Percentiles rank a stretch among this genome's conserved stretches.
phyloP scores from a whole-genome alignment of 2,113 vertebrate species.

The Strix aluco region DNA sequence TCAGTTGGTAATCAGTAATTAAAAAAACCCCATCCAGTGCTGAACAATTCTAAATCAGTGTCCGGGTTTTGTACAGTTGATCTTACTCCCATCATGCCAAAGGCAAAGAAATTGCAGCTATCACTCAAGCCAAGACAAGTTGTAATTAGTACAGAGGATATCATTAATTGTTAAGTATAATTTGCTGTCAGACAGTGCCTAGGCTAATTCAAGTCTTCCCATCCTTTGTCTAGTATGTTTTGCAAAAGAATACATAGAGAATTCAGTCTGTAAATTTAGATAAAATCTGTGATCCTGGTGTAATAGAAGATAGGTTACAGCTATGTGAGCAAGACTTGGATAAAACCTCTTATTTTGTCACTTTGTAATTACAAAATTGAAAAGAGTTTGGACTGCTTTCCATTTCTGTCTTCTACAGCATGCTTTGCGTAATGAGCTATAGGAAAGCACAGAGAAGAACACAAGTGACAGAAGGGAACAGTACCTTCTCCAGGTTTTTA shows the following conservation, averaged over 20 bases:
- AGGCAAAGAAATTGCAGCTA: slow-evolving; percentile 50
- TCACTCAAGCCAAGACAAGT: slow-evolving; percentile 10
- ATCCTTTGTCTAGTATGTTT: not conserved
- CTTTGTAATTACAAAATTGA: not conserved
- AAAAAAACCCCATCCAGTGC: not conserved
- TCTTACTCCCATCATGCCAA: not conserved
- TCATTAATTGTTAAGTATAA: slow-evolving; percentile 29
- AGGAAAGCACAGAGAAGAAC: not conserved
- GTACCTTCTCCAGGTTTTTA: not conserved
- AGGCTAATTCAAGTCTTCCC: not conserved
- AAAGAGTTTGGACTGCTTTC: not conserved
- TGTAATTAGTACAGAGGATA: slow-evolving; percentile 54
- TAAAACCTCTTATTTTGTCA: not conserved
- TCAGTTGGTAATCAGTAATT: not conserved
- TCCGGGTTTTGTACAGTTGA: not conserved
- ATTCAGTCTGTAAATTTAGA: not conserved
- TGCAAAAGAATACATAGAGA: not conserved
- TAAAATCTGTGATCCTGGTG: not conserved
- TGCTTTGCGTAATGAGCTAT: not conserved
- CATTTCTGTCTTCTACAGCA: not conserved
- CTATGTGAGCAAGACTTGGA: not conserved
- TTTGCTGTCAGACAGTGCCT: slow-evolving; percentile 16
- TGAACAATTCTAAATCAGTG: not conserved
- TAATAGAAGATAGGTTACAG: not conserved
- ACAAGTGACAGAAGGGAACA: not conserved